Evolutionary conservation across 1,140 invertebrate genomes (phyloP), one percentile per base, ranked within the genome.

Genomic region (Andricus grossulariae): DNA sequence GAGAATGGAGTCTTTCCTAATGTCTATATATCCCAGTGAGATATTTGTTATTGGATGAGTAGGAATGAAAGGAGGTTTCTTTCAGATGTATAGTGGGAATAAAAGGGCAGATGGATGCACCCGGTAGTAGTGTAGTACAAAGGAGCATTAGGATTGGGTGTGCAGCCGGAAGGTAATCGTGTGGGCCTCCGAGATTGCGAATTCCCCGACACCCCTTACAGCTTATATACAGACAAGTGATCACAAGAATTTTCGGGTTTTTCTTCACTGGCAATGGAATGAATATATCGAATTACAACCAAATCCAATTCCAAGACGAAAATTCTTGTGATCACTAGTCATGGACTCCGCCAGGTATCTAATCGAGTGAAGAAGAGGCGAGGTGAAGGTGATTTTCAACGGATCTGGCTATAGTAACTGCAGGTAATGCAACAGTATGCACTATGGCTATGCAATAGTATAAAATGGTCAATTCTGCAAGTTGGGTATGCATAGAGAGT

Each of bases 1-100:
- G 12, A 66, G 57, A 66, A 66, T 66, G 39, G 39, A 66, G 60
- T 39, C 5, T 25, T 66, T 66, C 25, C 32, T 66, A 66, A 66
- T 66, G 60, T 66, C 32, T 66, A 16, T 57, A 15, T 6, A 66
- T 16, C 57, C 3, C 25, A 32, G 60, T 66, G 60, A 66, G 60
- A 66, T 66, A 66, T 66, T 66, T 66, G 60, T 66, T 66, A 66
- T 66, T 66, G 60, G 60, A 66, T 66, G 60, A 66, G 60, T 66
- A 32, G 60, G 39, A 66, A 39, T 66, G 60, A 66, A 66, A 66
- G 60, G 60, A 66, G 15, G 15, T 66, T 16, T 54, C 16, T 54
- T 54, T 54, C n/a, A 39, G 57, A 15, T 32, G 57, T 66, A 32
- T 32, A 66, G 57, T 66, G 60, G n/a, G 60, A 39, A 66, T 66